Evolutionary conservation across 2,888 invertebrate species (phyloP).

Genomic region (Drosophila niveifrons): DNA sequence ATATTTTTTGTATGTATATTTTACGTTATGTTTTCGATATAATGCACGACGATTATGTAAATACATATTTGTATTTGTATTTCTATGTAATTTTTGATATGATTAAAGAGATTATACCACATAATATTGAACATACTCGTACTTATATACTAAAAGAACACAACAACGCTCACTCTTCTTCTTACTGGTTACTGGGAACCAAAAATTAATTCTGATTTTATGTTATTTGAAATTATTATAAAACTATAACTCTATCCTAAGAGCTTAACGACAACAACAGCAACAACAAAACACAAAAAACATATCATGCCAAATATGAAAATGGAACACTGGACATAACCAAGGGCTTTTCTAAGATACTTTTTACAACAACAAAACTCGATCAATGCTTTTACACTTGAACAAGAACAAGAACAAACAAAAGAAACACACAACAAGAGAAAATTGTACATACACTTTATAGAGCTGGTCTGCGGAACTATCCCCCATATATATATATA

Average conservation of each 20-base stretch:
- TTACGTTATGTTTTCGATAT: constrained; percentile 27
- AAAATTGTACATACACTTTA: constrained; percentile 71
- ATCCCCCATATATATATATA: constrained; percentile 14
- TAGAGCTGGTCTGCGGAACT: constrained; percentile 51
- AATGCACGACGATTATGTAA: constrained; percentile 68
- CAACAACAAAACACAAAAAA: constrained; percentile 40
- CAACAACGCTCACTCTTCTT: constrained; percentile 44
- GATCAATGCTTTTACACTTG: constrained; percentile 25
- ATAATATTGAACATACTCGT: constrained; percentile 33
- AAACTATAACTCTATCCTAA: constrained; percentile 56
- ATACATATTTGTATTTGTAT: constrained; percentile 58
- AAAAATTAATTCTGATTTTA: constrained; percentile 38
- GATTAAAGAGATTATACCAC: constrained; percentile 63
- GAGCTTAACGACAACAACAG: constrained; percentile 62
- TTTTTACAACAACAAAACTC: constrained; percentile 68
- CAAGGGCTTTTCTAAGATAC: constrained; percentile 74
- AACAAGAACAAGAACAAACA: constrained; percentile 36
- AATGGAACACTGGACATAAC: constrained; percentile 51
- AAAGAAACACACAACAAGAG: constrained; percentile 28
- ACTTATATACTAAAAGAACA: constrained; percentile 16
- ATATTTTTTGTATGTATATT: constrained; percentile 58
- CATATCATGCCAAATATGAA: constrained; percentile 59
- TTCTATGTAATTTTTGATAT: constrained; percentile 73
- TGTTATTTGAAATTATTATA: constrained; percentile 17
- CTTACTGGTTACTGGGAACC: constrained; percentile 65